Percentiles rank a stretch among this genome's conserved stretches.
Evolutionary conservation across 2,797 vertebrate genomes (phyloP).

Genomic region (Phalanger gymnotis): DNA sequence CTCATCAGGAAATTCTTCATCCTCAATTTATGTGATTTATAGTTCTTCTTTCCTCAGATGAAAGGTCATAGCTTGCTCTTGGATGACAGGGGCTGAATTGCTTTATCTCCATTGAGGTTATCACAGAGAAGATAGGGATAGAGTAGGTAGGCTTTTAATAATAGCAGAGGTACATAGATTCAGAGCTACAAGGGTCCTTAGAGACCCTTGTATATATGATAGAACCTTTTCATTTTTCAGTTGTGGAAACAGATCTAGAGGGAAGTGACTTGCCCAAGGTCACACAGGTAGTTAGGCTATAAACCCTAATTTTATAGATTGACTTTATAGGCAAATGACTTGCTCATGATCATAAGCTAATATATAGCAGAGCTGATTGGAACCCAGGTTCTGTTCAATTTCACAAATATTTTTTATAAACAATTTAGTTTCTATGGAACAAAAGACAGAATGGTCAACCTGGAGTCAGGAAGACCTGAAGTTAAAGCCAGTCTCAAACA

Average conservation of each 20-base stretch:
- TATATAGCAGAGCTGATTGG: not conserved
- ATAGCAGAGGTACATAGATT: not conserved
- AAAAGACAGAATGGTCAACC: not conserved
- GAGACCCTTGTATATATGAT: not conserved
- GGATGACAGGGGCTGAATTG: not conserved
- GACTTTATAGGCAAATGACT: not conserved
- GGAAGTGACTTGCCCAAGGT: not conserved
- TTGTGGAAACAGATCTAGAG: not conserved
- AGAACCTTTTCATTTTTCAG: not conserved
- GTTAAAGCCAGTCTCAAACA: not conserved
- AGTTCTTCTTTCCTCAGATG: not conserved
- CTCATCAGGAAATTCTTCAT: slow-evolving; percentile 58
- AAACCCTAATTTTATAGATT: not conserved
- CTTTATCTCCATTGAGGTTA: not conserved
- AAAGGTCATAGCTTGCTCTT: not conserved
- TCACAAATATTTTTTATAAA: not conserved
- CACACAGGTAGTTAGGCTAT: not conserved
- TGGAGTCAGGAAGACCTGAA: not conserved
- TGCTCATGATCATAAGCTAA: not conserved
- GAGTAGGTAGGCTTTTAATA: not conserved
- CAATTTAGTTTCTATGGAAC: not conserved
- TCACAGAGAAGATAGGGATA: not conserved
- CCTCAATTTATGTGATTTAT: not conserved
- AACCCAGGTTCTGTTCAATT: not conserved
- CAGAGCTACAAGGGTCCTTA: not conserved